Conservation (phyloP, 1,140 invertebrate species). For the Zaprionus ghesquierei region DNA sequence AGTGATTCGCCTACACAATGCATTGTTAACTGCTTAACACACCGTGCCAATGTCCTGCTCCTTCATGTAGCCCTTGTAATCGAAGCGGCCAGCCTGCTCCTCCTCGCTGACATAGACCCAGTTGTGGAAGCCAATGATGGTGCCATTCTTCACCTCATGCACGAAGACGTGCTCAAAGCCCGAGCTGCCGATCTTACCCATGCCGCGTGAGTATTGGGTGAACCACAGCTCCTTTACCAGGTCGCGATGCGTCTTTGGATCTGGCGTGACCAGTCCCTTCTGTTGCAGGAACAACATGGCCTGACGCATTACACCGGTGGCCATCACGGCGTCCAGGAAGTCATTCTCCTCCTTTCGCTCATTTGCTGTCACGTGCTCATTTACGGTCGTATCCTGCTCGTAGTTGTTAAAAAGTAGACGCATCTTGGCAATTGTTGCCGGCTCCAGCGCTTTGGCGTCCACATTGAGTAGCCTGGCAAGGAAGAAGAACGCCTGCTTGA, state of each 20-base stretch:
- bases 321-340: slow-evolving; percentile 89
- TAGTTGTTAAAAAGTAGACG: slow-evolving; percentile 90
- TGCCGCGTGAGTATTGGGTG: slow-evolving; percentile 90
- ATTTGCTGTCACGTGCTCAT: slow-evolving; percentile 90
- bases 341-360: slow-evolving; percentile 90
- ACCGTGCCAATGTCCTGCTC: slow-evolving; percentile 88
- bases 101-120: slow-evolving; percentile 93
- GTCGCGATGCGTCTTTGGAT: slow-evolving; percentile 88
- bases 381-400: slow-evolving; percentile 87
- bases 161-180: slow-evolving; percentile 95
- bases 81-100: slow-evolving; percentile 86
- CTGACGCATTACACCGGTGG: slow-evolving; percentile 89
- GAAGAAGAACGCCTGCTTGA: background rate
- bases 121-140: slow-evolving; percentile 92
- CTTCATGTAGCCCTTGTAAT: slow-evolving; percentile 92
- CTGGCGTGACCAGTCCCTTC: slow-evolving; percentile 86
- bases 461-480: slow-evolving; percentile 51
- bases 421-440: slow-evolving; percentile 87
- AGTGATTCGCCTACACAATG: background rate
- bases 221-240: slow-evolving; percentile 91
- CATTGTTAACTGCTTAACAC: slow-evolving; percentile 81
- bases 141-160: slow-evolving; percentile 90
- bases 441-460: slow-evolving; percentile 60
- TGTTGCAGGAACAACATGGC: slow-evolving; percentile 88
- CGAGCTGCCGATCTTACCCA: slow-evolving; percentile 89